Evolutionary conservation across 2,113 vertebrate species (phyloP).

Genomic region (Chlorodrepanis virens): DNA sequence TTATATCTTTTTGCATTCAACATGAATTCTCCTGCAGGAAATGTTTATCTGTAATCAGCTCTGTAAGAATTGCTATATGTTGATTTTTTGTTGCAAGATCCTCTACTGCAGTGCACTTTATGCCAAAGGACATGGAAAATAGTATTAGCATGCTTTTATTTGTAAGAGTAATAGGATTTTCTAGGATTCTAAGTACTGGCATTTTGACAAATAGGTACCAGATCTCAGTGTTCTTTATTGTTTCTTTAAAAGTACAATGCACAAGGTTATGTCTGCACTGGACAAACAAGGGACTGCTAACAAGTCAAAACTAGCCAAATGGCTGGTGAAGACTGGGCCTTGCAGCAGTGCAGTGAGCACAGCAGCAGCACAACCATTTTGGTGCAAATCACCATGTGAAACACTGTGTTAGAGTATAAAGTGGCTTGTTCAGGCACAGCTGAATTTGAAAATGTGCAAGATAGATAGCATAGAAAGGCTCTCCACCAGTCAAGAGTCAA

Average conservation of each 20-base stretch:
- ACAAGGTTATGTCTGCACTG: not conserved
- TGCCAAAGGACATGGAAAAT: not conserved
- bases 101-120: not conserved
- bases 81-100: not conserved
- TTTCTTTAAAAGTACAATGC: not conserved
- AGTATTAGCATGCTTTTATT: not conserved
- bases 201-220: not conserved
- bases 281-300: not conserved
- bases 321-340: not conserved
- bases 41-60: conserved; percentile 1
- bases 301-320: not conserved
- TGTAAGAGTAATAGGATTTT: not conserved
- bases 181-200: not conserved
- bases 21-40: not conserved
- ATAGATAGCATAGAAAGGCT: not conserved
- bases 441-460: not conserved
- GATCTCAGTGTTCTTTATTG: not conserved
- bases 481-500: not conserved
- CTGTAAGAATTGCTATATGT: not conserved
- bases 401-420: not conserved
- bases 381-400: not conserved
- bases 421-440: not conserved
- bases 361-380: not conserved
- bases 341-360: not conserved
- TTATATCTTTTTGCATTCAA: not conserved